Evolutionary conservation across 92 coral and sea anemone genomes (phyloP), one percentile per base, ranked within the genome.

Genomic region (Zoanthus gigantus): DNA sequence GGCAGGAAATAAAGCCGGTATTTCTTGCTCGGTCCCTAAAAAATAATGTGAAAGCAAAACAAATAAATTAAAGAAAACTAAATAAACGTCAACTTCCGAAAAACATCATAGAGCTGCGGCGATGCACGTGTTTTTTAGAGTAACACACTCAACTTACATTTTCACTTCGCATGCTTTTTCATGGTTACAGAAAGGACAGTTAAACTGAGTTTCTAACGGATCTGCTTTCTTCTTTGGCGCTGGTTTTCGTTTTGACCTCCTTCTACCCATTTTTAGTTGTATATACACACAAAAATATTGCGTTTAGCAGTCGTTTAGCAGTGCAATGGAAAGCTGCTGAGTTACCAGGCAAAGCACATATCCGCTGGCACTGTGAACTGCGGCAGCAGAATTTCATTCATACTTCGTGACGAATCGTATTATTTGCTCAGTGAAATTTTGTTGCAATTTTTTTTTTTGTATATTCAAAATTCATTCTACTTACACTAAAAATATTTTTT

Each of bases 101-200:
- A 44, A 11, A 3, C 78, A 52, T 58, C 37, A 60, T 57, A 12
- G 18, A 44, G 63, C 9, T 30, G 34, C 7, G 23, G 42, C 42
- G 17, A 72, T 68, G 56, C 79, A 71, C 52, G 75, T 80, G 83
- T 31, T 83, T 81, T 50, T 9, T 17, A n/a, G 12, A 37, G 46
- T 13, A 9, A 30, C n/a, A 9, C 23, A 14, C 28, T 1, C 7
- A 11, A 68, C 99, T 92, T 89, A 97, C 99, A 97, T 94, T 94
- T 91, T 97, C 28, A 95, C 99, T 90, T 97, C 99, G 80, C 99
- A 97, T 17, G 98, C 94, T 87, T 91, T 97, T 76, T 97, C 99
- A 88, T 97, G 99, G 90, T 97, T 97, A 82, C 99, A 97, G 78
- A 97, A 97, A 17, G 99, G 99, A 71, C 99, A 97, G 87, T 95